Base-by-base conservation (phyloP, 2,888 invertebrate genomes). In the Troglohyphantes excavatus region DNA sequence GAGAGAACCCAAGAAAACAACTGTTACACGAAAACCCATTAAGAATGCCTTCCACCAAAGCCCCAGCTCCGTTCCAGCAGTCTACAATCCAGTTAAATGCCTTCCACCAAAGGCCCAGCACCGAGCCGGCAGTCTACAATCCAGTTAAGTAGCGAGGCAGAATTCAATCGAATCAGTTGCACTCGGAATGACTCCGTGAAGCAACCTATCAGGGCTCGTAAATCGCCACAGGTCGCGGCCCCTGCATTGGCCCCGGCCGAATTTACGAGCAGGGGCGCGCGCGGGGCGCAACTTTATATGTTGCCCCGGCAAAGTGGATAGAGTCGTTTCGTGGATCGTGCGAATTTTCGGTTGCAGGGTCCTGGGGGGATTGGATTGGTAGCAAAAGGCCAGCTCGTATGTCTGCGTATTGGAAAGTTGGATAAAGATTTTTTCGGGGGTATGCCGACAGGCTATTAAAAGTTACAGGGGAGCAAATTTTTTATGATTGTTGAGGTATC, bases 221-320 rank as follows among this genome's bases (percentile, higher is more conserved):
- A 89, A 89, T 89, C 82, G 88, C 82, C 72, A 61, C 29, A 78
- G 78, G 86, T 65, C 86, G 46, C 19, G 39, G 86, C 79, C 81
- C 87, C 46, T n/a, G 63, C 76, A 67, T 72, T 72, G 76, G 86
- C 70, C 78, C 73, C 59, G 27, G 75, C 72, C 72, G 19, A 73
- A 89, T 89, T 89, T 89, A 89, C 76, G 82, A 79, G 53, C 75
- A n/a, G 76, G 82, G 82, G 88, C 81, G 65, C 72, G 46, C 61
- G 73, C 61, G 26, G 82, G 72, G 82, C 82, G 72, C 73, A 83
- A 63, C 67, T 88, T 88, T 88, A 39, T 88, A 88, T 88, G 59
- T 63, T 65, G 81, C 81, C 73, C 67, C 67, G 68, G 82, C 76
- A 75, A 89, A 89, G 88, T 89, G 88, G 88, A 89, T 82, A 59